These are phyloP conservation scores for Alcedo atthis DNA, from an alignment of 2,797 vertebrate genomes.

Conservation along the genomic window DNA sequence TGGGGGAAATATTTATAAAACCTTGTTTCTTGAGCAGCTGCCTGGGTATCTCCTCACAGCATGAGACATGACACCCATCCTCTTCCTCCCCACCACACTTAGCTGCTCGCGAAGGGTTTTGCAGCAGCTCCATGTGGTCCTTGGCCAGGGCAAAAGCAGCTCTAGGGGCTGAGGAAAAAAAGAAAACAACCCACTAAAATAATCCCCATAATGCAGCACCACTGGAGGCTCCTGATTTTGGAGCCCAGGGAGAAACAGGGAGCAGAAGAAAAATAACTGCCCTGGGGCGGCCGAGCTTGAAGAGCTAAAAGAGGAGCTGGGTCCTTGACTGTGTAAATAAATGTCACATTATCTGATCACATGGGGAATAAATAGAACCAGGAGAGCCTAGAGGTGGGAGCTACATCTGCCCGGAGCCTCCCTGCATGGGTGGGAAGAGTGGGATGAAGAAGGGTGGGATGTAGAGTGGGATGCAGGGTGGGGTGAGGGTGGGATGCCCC, in stretches of 20 bases:
- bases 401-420: accelerated
- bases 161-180: neutral
- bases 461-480: neutral
- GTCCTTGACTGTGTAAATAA: neutral
- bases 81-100: neutral
- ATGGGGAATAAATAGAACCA: neutral
- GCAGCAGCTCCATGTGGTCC: accelerated
- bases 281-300: accelerated
- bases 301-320: neutral
- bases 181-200: no score
- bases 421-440: accelerated
- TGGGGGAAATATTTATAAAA: neutral
- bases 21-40: accelerated
- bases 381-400: neutral
- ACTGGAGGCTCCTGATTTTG: neutral
- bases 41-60: neutral
- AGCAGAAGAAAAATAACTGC: neutral
- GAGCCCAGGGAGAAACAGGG: neutral
- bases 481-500: neutral
- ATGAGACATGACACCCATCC: accelerated
- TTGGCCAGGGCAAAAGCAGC: neutral
- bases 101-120: neutral
- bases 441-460: neutral
- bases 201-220: no score
- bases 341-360: neutral